These are phyloP conservation scores for Penaeus monodon DNA, from an alignment of 2,888 invertebrate genomes.

Conservation along the genomic window DNA sequence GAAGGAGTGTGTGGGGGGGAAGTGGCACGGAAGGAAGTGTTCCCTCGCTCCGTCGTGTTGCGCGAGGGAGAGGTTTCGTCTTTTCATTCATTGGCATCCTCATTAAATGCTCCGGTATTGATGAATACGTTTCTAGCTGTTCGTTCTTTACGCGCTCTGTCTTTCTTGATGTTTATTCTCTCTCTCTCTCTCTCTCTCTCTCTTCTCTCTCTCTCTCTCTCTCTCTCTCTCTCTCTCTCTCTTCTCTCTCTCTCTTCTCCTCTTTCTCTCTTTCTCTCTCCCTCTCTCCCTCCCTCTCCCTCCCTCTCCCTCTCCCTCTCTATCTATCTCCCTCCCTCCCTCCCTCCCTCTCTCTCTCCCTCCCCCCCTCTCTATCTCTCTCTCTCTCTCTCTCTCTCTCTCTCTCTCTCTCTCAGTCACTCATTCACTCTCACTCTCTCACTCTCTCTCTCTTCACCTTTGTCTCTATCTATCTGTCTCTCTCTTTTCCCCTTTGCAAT, in stretches of 20 bases:
- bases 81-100: too few species aligned
- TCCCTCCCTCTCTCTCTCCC: neutral
- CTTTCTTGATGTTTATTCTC: neutral
- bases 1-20: too few species aligned
- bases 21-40: too few species aligned
- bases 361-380: neutral
- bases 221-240: neutral
- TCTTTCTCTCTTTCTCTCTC: neutral
- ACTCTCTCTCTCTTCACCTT: neutral
- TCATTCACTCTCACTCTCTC: neutral
- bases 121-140: neutral
- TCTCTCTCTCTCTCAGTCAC: neutral
- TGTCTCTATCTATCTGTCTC: neutral
- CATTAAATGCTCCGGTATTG: too few species aligned
- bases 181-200: slow-evolving; percentile 8
- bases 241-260: neutral
- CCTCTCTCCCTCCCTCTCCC: neutral
- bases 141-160: neutral
- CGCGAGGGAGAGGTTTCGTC: too few species aligned
- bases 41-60: too few species aligned
- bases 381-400: neutral
- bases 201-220: neutral
- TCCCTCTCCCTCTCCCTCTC: neutral
- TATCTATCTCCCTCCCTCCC: neutral
- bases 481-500: neutral